Base-by-base conservation (phyloP, 2,888 invertebrate species). In the Atethmia centrago region DNA sequence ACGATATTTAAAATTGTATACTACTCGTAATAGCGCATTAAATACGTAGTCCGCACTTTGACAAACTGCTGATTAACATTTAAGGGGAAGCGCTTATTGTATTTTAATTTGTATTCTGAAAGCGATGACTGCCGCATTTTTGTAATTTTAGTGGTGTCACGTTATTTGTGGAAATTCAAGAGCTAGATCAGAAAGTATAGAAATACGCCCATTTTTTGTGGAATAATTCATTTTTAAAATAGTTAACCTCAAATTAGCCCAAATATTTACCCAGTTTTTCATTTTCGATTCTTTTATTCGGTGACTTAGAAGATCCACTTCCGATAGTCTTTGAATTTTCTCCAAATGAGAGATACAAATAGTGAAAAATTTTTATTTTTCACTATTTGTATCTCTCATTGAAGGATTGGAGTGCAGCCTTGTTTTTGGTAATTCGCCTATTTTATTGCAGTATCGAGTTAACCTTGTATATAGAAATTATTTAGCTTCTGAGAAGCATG, bases 21-120 rank as follows among this genome's bases (percentile, higher is more conserved):
- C 4, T 28, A 21, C n/a, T 21, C 5, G n/a, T 45, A 31, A 47
- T 19, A 31, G 7, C 25, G 14, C 36, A 12, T 68, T 2, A 31
- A 55, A 67, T 12, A 64, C 25, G 51, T 28, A 45, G 40, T 72
- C 31, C 10, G 28, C 53, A n/a, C 8, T 36, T 56, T 16, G 0
- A 64, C 16, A 79, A 79, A 72, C 4, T 61, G 80, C 80, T 80
- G 73, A 80, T 16, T 79, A 64, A 56, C 5, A 45, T 19, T 83
- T 80, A 83, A 80, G 67, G 63, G 40, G 31, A 56, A 79, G 59
- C 51, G 19, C n/a, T 63, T 19, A 14, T 51, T 45, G 16, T 28
- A 9, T 56, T 73, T 31, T 4, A n/a, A 31, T 14, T 28, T n/a
- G 1, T 55, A 42, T 36, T 55, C 19, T 10, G 3, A 36, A 42